phyloP scores from a whole-genome alignment of 1,140 invertebrate genomes.

The Drosophila obscura region DNA sequence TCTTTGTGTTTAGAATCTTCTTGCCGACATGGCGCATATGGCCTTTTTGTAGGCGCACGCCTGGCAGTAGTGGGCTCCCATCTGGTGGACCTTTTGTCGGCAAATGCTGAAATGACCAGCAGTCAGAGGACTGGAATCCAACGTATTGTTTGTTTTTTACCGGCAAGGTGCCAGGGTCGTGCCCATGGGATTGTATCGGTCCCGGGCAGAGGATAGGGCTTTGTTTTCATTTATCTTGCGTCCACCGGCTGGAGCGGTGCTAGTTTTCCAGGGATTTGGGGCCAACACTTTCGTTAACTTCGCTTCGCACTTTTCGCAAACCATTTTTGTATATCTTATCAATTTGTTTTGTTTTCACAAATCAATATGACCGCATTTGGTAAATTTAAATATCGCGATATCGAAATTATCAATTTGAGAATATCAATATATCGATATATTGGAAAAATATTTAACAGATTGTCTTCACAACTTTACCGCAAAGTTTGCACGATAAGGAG shows the following conservation, averaged over 20 bases:
- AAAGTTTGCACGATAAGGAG: no score
- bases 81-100: constrained; percentile 95
- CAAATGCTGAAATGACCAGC: constrained; percentile 89
- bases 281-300: constrained; percentile 90
- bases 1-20: constrained; percentile 96
- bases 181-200: constrained; percentile 93
- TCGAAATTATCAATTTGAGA: no score
- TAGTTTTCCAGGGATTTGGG: constrained; percentile 97
- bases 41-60: constrained; percentile 96
- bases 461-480: no score
- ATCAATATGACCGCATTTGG: constrained; percentile 25
- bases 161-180: constrained; percentile 93
- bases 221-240: constrained; percentile 97
- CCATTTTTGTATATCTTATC: constrained; percentile 86
- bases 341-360: constrained; percentile 28
- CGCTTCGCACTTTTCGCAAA: constrained; percentile 95
- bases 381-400: no score
- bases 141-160: constrained; percentile 70
- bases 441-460: no score
- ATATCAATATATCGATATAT: no score
- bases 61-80: constrained; percentile 98
- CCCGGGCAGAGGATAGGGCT: constrained; percentile 92
- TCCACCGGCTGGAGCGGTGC: constrained; percentile 94
- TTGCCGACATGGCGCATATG: constrained; percentile 99
- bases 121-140: background rate